phyloP scores from a whole-genome alignment of 2,113 vertebrate genomes.

The Guaruba guarouba region DNA sequence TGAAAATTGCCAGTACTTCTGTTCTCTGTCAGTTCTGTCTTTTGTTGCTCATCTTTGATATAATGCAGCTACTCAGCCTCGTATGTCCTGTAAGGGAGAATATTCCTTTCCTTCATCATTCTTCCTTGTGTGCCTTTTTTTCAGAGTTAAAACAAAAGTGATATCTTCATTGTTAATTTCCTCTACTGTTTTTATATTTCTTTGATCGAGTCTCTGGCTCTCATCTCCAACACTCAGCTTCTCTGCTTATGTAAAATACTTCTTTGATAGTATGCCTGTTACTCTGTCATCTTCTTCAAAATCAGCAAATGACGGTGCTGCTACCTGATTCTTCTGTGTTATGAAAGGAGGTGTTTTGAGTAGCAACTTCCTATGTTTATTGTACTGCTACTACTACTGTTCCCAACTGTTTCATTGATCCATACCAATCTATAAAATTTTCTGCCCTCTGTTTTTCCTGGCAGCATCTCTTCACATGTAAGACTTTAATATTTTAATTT shows the following conservation, averaged over 20 bases:
- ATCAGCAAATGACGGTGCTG: background rate
- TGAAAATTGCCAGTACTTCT: background rate
- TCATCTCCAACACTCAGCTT: background rate
- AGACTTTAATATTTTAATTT: background rate
- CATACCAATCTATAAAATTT: background rate
- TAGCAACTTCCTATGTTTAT: background rate
- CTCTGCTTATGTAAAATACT: background rate
- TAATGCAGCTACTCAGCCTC: background rate
- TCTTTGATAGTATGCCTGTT: background rate
- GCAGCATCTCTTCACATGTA: background rate
- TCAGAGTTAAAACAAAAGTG: background rate
- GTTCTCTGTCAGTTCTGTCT: background rate
- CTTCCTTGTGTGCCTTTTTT: background rate
- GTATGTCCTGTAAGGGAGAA: background rate
- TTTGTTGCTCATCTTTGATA: background rate
- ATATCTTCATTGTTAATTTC: background rate
- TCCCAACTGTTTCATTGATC: background rate
- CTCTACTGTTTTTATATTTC: background rate
- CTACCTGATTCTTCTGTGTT: background rate
- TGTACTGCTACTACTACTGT: background rate
- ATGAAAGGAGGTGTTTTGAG: background rate
- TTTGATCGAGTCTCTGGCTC: background rate
- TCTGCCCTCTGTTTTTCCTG: background rate
- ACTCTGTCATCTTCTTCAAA: background rate
- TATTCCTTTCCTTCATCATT: background rate